A percentile compares a stretch with the other conserved stretches of the same genome.
Conservation (phyloP, 2,888 invertebrate genomes). For the Eupithecia exiguata region DNA sequence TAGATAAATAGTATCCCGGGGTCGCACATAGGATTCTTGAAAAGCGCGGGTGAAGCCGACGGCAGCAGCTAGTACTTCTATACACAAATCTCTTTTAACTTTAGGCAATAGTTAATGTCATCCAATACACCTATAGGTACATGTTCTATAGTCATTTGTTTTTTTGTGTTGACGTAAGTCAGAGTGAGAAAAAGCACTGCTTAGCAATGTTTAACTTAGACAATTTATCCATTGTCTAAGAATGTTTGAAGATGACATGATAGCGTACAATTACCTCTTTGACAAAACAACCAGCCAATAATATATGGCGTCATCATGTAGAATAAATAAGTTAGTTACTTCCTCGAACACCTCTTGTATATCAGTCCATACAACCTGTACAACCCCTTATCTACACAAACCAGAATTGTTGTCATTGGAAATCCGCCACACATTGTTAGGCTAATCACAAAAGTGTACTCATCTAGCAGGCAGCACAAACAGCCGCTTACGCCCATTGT, state of each 20-base stretch:
- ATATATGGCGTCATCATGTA: background rate
- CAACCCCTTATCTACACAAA: constrained; percentile 2
- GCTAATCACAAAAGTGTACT: constrained; percentile 67
- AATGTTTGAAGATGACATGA: no score
- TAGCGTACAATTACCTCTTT: background rate
- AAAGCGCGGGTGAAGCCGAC: no score
- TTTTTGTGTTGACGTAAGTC: background rate
- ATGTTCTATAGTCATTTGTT: no score
- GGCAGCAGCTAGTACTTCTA: no score
- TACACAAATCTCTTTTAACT: no score
- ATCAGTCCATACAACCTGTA: background rate
- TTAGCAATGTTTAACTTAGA: no score
- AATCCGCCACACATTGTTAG: constrained; percentile 53
- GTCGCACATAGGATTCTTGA: no score
- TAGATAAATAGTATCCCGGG: no score
- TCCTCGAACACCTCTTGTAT: background rate
- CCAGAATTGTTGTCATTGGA: constrained; percentile 37
- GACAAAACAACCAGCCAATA: background rate
- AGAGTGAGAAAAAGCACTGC: no score
- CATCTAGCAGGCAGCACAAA: constrained; percentile 61
- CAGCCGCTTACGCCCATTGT: constrained; percentile 69
- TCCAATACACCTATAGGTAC: no score
- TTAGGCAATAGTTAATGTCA: no score
- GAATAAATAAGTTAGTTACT: background rate
- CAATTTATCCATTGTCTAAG: no score